Evolutionary conservation across 2,888 invertebrate species (phyloP).

Genomic region (Margaritifera margaritifera): DNA sequence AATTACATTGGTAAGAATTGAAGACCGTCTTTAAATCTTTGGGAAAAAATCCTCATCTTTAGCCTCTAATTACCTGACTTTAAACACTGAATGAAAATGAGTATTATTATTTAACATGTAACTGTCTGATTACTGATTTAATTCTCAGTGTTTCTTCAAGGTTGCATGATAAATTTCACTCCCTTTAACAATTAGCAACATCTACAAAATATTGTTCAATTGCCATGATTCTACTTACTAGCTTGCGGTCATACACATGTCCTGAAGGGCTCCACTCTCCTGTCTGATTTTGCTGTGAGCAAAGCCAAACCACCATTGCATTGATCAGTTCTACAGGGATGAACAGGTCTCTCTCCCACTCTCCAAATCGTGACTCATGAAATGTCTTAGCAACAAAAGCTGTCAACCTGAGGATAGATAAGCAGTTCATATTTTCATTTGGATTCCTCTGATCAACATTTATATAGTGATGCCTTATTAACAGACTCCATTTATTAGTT

Average conservation of each 20-base stretch:
- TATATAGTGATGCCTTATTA: no score
- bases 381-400: conserved; percentile 91
- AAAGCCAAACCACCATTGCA: conserved; percentile 88
- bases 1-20: no score
- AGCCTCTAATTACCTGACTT: not conserved
- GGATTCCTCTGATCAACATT: not conserved
- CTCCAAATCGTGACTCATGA: conserved; percentile 92
- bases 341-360: conserved; percentile 97
- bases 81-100: not conserved
- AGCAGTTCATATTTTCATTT: not conserved
- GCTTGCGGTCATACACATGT: conserved; percentile 84
- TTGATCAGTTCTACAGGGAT: conserved; percentile 91
- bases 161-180: no score
- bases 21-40: no score
- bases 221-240: conserved; percentile 72
- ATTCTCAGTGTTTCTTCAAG: not conserved
- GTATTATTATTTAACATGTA: not conserved
- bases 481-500: no score
- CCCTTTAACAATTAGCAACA: no score
- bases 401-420: conserved; percentile 80
- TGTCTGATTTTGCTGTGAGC: conserved; percentile 86
- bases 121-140: not conserved
- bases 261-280: conserved; percentile 81
- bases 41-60: no score
- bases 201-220: not conserved